Evolutionary conservation across 2,797 vertebrate species (phyloP), one percentile per base, ranked within the genome.

Genomic region (Xerus rutilus): DNA sequence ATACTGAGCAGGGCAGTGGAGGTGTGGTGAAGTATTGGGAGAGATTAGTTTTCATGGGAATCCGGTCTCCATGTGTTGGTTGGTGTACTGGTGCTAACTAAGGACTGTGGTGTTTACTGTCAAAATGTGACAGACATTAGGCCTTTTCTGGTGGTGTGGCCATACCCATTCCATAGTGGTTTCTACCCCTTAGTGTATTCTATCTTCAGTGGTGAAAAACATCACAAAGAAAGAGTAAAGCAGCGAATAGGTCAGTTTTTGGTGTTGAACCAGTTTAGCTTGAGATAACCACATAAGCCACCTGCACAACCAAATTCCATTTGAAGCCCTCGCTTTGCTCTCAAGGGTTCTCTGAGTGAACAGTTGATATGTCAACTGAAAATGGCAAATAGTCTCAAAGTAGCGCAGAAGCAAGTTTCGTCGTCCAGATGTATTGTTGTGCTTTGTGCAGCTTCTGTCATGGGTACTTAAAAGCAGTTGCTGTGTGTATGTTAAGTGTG

Each of bases 171-270:
- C 39, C 54, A 28, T 30, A 74, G 17, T 74, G 39, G 28, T 91
- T 92, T 90, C 62, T 88, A 9, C 62, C 28, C 17, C 17, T 57
- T 57, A 84, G 39, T 76, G 8, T 49, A 30, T 92, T 84, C 86
- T 92, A 8, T 91, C 69, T 97, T 12, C 1, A 89, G 0, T 77
- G 92, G 92, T 77, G 83, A 72, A 90, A 92, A 76, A 85, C 11
- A 83, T 5, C 47, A 88, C 14, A 28, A 86, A 91, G 39, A 69
- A 21, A 64, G 15, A 43, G 35, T 85, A 18, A 43, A 82, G n/a
- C 23, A 43, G 45, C 69, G 82, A 91, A 74, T 74, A 73, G 65
- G 67, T 49, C 12, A 32, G 5, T 73, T 76, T 77, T 72, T 69
- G 78, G 47, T 62, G 7, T 43, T 15, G 73, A 28, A 52, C 76